Base-by-base conservation (phyloP, 2,113 vertebrate genomes). In the Chascanopsetta lugubris region DNA sequence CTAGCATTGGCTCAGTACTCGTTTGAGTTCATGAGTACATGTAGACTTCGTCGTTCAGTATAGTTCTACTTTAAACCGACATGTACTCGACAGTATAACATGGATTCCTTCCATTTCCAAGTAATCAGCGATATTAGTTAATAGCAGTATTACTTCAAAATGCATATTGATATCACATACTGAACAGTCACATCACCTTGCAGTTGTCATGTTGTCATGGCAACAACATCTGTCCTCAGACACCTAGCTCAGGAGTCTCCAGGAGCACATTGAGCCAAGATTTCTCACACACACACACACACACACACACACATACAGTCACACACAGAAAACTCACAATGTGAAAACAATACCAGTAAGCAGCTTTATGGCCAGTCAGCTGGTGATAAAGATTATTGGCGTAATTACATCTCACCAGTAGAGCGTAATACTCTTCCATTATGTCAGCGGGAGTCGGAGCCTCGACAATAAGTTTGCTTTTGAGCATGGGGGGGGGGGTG, bases 351-450 rank as follows among this genome's bases (percentile, higher is more conserved):
- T 55, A 36, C 30, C 18, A 36, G 32, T 21, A 32, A 29, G 49
- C 29, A 8, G n/a, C 26, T 32, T 53, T 53, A 53, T 32, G 17
- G 32, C n/a, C 50, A 21, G 50, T 11, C 38, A 53, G 50, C 50
- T 53, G 50, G 50, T 53, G 72, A 64, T 65, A 65, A 43, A 86
- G 59, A 61, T 72, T 45, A 66, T 59, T 76, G 27, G 13, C 53
- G 18, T 69, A 61, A 77, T 77, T 79, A 59, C 55, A 18, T 45
- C 29, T 53, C 25, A 36, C 27, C 61, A 71, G 64, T 12, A 26
- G 61, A 55, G 65, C 53, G 47, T 59, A 77, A 74, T 62, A 30
- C 42, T 29, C 51, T 54, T 20, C 50, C 29, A 32, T 69, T 61
- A 68, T 70, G 21, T 66, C 55, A 77, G 66, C 50, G 43, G 46